These are phyloP conservation scores for Dasysyrphus albostriatus DNA, from an alignment of 2,888 invertebrate species.

Conservation along the genomic window DNA sequence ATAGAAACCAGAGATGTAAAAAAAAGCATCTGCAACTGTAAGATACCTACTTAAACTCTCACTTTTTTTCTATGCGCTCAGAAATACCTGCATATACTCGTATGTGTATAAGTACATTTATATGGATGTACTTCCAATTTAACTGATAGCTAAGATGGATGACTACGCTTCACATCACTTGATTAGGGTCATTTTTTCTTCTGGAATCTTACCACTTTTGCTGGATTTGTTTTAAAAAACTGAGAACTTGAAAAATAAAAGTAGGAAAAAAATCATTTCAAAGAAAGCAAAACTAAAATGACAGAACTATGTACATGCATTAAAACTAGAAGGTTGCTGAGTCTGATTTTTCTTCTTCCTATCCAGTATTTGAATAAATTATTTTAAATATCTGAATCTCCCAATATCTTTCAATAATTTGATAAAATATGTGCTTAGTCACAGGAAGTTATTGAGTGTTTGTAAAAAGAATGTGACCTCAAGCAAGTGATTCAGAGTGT, in stretches of 20 bases:
- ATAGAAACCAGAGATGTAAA: conserved; percentile 22
- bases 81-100: background rate
- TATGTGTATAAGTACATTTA: background rate
- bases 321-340: too few species aligned
- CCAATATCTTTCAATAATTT: too few species aligned
- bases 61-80: conserved; percentile 53
- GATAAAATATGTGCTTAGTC: too few species aligned
- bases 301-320: too few species aligned
- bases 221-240: too few species aligned
- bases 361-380: too few species aligned
- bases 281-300: too few species aligned
- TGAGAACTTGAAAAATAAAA: too few species aligned
- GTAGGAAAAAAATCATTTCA: too few species aligned
- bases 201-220: too few species aligned
- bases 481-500: background rate
- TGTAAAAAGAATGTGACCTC: background rate
- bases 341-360: too few species aligned
- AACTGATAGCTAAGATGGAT: conserved; percentile 39
- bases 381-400: too few species aligned
- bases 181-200: background rate
- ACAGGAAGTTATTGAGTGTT: background rate
- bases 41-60: conserved; percentile 46
- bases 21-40: conserved; percentile 23
- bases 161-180: background rate
- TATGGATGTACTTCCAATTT: conserved; percentile 32